Base-by-base conservation (phyloP, 2,888 invertebrate species). In the Rhimphoctona megacephalus region DNA sequence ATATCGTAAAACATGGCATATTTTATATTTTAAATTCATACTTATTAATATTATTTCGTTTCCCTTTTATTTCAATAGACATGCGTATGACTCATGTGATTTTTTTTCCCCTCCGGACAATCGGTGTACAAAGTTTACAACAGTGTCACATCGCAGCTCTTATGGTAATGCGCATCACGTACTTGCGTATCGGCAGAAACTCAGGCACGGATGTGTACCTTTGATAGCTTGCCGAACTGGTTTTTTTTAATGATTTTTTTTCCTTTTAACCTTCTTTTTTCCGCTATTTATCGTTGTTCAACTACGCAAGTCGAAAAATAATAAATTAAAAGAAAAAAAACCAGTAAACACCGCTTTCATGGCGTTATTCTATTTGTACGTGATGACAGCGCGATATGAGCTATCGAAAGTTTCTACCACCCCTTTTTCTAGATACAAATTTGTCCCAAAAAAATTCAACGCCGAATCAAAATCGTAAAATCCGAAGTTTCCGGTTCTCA, bases 401-500 rank as follows among this genome's bases (percentile, higher is more conserved):
- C 52, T 52, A 72, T 72, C 30, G 30, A 33, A 49, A 72, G 25
- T 52, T 52, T 30, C 19, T 25, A 17, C 17, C 30, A 61, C 17
- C 17, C 30, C 14, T 7, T 17, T 54, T 14, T 17, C 14, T 0
- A 17, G 17, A 61, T 61, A 30, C 0, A 61, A 61, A 61, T 61
- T 61, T 2, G 25, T 70, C 30, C 11, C 3, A 46, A 70, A 49
- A 70, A 33, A 49, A 70, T 22, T 4, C 17, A 46, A 8, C 19
- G 17, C 22, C 85, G 89, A 90, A 91, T 90, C 90, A 90, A 90
- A 91, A 92, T 92, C 90, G 90, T 91, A 90, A 91, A 91, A 93
- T 92, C 92, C 90, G 84, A 85, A 87, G 91, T 91, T 93, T 93
- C 94, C 94, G 93, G 86, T 93, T 94, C 93, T 91, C 93, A 93